Conservation (phyloP, 1,140 invertebrate genomes). For the Oscheius sp. region DNA sequence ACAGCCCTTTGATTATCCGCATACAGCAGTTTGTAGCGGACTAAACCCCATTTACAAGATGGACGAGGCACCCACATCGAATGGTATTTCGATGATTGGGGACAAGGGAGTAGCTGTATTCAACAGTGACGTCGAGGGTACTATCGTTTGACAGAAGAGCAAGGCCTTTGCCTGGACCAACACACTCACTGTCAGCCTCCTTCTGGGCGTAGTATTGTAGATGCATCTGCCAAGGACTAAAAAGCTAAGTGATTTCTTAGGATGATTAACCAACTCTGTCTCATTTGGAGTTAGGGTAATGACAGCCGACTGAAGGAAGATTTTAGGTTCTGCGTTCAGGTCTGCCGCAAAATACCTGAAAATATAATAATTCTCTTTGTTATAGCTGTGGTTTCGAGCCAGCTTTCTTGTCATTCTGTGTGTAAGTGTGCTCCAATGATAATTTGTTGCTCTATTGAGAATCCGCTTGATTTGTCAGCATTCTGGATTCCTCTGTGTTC, state of each 20-base stretch:
- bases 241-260: background rate
- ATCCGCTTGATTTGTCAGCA: too few species aligned
- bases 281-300: slow-evolving; percentile 16
- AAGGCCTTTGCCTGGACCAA: slow-evolving; percentile 34
- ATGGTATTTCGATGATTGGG: slow-evolving; percentile 15
- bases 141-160: slow-evolving; percentile 14
- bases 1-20: slow-evolving; percentile 29
- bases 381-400: too few species aligned
- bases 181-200: slow-evolving; percentile 23
- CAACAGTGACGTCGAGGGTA: slow-evolving; percentile 33
- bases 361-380: too few species aligned
- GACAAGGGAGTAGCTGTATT: slow-evolving; percentile 27
- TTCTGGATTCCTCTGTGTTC: too few species aligned
- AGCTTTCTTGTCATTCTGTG: too few species aligned
- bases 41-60: background rate
- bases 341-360: slow-evolving; percentile 36
- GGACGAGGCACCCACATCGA: background rate
- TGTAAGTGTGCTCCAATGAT: too few species aligned
- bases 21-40: slow-evolving; percentile 28
- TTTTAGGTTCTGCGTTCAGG: slow-evolving; percentile 32
- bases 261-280: slow-evolving; percentile 16
- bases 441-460: too few species aligned
- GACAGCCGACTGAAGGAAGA: slow-evolving; percentile 28
- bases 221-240: slow-evolving; percentile 5
- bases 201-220: slow-evolving; percentile 37